Percentiles rank a stretch among this genome's conserved stretches.
Conservation (phyloP, 1,140 invertebrate genomes). For the Nebria ingens region DNA sequence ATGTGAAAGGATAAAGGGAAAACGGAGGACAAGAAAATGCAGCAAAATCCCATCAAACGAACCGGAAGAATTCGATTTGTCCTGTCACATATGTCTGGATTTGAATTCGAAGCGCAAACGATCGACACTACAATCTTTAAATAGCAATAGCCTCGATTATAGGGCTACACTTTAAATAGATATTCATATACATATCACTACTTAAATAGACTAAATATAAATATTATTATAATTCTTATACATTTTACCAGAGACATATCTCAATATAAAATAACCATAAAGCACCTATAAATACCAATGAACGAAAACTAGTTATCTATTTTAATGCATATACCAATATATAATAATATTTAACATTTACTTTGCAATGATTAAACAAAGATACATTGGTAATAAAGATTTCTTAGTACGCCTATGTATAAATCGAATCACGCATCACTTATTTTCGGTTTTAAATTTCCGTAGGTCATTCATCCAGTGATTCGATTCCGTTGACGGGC, state of each 20-base stretch:
- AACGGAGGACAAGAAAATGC: not conserved
- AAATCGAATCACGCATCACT: not conserved
- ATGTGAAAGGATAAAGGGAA: not conserved
- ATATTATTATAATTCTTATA: too few species aligned
- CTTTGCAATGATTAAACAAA: too few species aligned
- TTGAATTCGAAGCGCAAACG: not conserved
- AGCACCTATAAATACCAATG: too few species aligned
- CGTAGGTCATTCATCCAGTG: not conserved
- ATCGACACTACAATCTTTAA: not conserved
- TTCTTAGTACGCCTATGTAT: not conserved
- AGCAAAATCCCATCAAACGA: constrained; percentile 2
- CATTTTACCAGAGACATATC: too few species aligned
- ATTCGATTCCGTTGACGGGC: not conserved
- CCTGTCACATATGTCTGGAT: constrained; percentile 2
- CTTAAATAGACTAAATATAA: not conserved
- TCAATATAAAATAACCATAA: too few species aligned
- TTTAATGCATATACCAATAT: too few species aligned
- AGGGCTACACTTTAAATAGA: not conserved
- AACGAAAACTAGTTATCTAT: too few species aligned
- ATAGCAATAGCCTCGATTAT: not conserved
- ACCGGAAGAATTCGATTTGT: constrained; percentile 3
- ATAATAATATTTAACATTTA: too few species aligned
- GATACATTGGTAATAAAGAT: too few species aligned
- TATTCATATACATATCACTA: not conserved
- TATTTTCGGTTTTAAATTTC: not conserved